phyloP scores from a whole-genome alignment of 2,888 invertebrate genomes.

The Balanococcus diminutus region DNA sequence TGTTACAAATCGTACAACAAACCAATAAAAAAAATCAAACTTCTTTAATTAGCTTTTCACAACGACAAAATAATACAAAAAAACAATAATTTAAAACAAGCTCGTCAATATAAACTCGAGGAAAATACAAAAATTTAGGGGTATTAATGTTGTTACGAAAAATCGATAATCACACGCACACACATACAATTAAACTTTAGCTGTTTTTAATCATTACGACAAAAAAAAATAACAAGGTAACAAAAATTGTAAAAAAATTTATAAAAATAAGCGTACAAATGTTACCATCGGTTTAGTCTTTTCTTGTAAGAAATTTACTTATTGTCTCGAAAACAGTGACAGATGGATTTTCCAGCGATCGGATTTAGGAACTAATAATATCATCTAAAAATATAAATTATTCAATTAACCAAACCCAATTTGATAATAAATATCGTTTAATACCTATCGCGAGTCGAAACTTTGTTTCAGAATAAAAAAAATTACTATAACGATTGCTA shows the following conservation, averaged over 20 bases:
- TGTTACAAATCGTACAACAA: slow-evolving; percentile 11
- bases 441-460: neutral
- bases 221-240: slow-evolving; percentile 22
- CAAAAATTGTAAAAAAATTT: slow-evolving; percentile 25
- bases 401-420: neutral
- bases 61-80: neutral
- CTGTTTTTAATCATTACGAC: neutral
- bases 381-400: neutral
- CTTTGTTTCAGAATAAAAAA: too few species aligned
- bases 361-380: slow-evolving; percentile 10
- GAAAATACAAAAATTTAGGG: neutral
- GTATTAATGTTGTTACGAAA: neutral
- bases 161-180: neutral
- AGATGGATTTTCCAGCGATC: neutral
- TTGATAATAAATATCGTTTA: slow-evolving; percentile 1
- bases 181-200: neutral
- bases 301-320: neutral
- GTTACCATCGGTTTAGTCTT: slow-evolving; percentile 24
- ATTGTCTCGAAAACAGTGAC: neutral
- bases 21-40: neutral
- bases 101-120: neutral
- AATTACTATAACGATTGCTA: too few species aligned
- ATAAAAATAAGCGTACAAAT: slow-evolving; percentile 31
- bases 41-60: neutral
- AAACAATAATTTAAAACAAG: neutral